These are phyloP conservation scores for Polyommatus icarus DNA, from an alignment of 2,888 invertebrate genomes.

Conservation along the genomic window DNA sequence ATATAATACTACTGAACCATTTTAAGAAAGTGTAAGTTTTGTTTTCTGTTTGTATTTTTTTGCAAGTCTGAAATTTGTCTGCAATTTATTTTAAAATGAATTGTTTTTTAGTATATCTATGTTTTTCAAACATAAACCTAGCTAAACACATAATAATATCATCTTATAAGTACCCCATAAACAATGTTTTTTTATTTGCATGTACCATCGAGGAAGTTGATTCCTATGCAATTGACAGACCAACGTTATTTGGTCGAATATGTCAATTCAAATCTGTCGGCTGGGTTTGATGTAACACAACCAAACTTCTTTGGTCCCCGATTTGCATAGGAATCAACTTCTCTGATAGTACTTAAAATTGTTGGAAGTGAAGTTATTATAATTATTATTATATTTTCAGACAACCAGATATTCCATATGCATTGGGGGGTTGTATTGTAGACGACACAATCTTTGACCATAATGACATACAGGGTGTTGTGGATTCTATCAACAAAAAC, in stretches of 20 bases:
- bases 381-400: constrained; percentile 48
- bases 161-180: no score
- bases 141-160: no score
- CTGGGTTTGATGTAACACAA: no score
- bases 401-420: constrained; percentile 68
- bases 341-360: no score
- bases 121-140: no score
- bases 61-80: neutral
- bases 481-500: constrained; percentile 53
- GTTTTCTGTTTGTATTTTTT: neutral
- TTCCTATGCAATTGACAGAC: no score
- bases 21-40: constrained; percentile 66
- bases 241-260: no score
- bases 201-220: no score
- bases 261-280: no score
- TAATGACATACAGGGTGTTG: constrained; percentile 53
- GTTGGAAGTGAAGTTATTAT: no score
- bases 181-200: neutral
- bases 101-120: neutral
- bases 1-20: constrained; percentile 65
- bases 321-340: no score
- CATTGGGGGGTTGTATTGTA: constrained; percentile 71
- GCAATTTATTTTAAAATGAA: neutral
- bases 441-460: constrained; percentile 60
- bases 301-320: no score